phyloP scores from a whole-genome alignment of 2,797 vertebrate genomes.

The Falco rusticolus region DNA sequence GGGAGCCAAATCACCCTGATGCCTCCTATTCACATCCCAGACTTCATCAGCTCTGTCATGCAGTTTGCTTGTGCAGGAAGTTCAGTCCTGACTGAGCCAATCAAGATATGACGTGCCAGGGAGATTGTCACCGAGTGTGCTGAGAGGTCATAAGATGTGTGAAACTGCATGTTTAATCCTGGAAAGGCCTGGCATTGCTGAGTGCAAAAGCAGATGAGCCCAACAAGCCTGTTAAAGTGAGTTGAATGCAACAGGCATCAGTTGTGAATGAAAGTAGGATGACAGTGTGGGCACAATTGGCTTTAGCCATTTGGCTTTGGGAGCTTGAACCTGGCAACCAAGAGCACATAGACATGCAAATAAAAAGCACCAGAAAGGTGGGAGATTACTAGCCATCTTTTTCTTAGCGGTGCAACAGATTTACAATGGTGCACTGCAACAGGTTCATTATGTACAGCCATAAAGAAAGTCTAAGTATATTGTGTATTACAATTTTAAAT shows the following conservation, averaged over 20 bases:
- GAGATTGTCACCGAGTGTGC: neutral
- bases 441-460: neutral
- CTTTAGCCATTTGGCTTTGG: neutral
- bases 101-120: neutral
- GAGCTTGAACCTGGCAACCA: neutral
- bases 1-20: neutral
- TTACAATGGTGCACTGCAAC: rapidly evolving
- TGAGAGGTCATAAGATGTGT: neutral
- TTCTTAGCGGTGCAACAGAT: neutral
- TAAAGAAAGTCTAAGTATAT: neutral
- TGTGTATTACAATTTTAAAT: neutral
- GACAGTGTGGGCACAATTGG: neutral
- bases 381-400: neutral
- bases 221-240: neutral
- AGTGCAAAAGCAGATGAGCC: neutral
- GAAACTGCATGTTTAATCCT: neutral
- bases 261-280: neutral
- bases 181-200: neutral
- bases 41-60: neutral
- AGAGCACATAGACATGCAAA: neutral
- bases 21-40: neutral
- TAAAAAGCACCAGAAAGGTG: neutral
- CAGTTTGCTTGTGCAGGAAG: neutral
- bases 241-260: neutral
- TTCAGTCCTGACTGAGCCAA: neutral